These are phyloP conservation scores for Stenurella melanura DNA, from an alignment of 2,888 invertebrate species.

Conservation along the genomic window DNA sequence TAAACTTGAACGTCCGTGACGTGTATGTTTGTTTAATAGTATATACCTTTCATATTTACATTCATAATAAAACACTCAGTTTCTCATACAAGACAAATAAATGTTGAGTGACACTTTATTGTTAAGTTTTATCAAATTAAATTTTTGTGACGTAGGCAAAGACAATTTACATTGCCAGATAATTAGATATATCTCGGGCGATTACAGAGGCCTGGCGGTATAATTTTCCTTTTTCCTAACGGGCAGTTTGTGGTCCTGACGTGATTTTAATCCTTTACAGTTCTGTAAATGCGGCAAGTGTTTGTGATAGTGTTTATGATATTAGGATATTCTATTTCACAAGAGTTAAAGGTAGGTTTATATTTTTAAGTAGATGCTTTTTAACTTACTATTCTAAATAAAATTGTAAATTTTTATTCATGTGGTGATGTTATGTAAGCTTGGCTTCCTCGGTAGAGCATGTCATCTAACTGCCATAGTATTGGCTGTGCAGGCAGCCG, in stretches of 20 bases:
- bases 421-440: no score
- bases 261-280: not conserved
- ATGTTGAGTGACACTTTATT: constrained; percentile 13
- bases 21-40: constrained; percentile 1
- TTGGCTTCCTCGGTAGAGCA: no score
- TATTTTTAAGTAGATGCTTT: no score
- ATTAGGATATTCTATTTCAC: not conserved
- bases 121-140: constrained; percentile 37
- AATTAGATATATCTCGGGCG: constrained; percentile 28
- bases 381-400: no score
- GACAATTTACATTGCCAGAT: constrained; percentile 38
- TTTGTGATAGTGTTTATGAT: not conserved
- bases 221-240: not conserved
- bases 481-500: no score
- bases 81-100: constrained; percentile 19
- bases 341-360: not conserved
- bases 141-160: constrained; percentile 31
- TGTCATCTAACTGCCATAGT: no score
- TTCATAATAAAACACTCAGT: constrained; percentile 8
- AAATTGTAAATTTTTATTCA: no score
- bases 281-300: not conserved
- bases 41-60: not conserved
- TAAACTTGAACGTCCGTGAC: constrained; percentile 19
- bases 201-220: constrained; percentile 9
- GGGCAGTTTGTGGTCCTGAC: not conserved